Conservation (phyloP, 2,113 vertebrate genomes). For the Ceyx margarethae region DNA sequence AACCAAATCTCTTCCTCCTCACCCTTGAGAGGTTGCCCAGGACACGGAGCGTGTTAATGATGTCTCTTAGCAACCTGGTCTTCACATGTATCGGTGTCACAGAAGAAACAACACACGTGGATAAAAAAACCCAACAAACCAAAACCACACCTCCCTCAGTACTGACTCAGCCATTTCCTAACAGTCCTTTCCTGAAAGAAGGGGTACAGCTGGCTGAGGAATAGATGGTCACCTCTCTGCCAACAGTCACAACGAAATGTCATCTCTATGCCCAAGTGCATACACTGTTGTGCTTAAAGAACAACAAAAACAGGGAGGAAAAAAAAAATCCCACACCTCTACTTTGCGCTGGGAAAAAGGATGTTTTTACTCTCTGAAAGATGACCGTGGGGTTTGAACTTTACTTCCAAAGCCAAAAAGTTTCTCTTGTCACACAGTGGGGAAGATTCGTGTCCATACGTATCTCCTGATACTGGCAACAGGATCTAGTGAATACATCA, state of each 20-base stretch:
- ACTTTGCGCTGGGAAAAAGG: not conserved
- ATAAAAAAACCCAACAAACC: not conserved
- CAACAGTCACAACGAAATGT: not conserved
- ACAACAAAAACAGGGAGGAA: not conserved
- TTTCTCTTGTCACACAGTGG: not conserved
- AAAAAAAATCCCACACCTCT: not conserved
- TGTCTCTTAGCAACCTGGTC: not conserved
- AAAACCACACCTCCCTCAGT: not conserved
- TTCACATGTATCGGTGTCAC: not conserved
- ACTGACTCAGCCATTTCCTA: not conserved
- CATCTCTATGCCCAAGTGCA: not conserved
- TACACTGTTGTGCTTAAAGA: not conserved
- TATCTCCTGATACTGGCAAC: not conserved
- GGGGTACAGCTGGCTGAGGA: not conserved
- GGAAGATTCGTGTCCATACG: not conserved
- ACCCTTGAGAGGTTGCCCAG: not conserved
- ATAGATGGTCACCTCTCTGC: not conserved
- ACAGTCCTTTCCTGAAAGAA: not conserved
- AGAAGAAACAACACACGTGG: not conserved
- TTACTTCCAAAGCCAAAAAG: not conserved
- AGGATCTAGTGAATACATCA: not conserved
- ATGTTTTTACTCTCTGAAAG: not conserved
- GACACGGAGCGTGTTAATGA: not conserved
- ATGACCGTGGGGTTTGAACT: not conserved
- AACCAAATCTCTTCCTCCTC: not conserved